Percentiles rank a stretch among this genome's conserved stretches.
Conservation (phyloP, 1,140 invertebrate species). For the Rhopalosiphum maidis region DNA sequence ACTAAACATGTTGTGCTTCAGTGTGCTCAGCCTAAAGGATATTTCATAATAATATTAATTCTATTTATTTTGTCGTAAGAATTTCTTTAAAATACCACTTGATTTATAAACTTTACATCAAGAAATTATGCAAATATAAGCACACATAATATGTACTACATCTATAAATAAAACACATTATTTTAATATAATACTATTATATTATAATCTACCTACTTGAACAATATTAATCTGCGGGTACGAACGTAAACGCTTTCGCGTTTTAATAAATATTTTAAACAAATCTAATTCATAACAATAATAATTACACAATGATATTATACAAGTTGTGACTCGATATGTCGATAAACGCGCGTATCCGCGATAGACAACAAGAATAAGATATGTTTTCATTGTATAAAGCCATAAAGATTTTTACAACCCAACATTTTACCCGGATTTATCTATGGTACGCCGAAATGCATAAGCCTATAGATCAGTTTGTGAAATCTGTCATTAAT, state of each 20-base stretch:
- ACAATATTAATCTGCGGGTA: too few species aligned
- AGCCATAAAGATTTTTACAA: background rate
- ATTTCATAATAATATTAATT: background rate
- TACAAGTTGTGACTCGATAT: background rate
- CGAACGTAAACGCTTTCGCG: too few species aligned
- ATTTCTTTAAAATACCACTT: background rate
- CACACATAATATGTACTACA: too few species aligned
- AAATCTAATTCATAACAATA: too few species aligned
- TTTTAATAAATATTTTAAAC: too few species aligned
- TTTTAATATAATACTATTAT: too few species aligned
- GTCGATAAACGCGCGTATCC: background rate
- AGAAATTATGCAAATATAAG: background rate
- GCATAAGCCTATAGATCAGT: background rate
- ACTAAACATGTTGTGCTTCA: background rate
- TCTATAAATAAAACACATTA: too few species aligned
- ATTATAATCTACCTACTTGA: too few species aligned
- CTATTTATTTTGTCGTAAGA: background rate
- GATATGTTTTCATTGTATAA: background rate
- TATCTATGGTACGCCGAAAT: background rate
- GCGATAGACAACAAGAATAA: background rate
- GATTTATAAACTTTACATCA: background rate
- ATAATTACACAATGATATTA: background rate
- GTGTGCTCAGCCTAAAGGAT: background rate
- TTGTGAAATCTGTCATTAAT: conserved; percentile 33
- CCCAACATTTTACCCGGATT: background rate